These are phyloP conservation scores for Altica lythri DNA, from an alignment of 2,888 invertebrate species.

Conservation along the genomic window DNA sequence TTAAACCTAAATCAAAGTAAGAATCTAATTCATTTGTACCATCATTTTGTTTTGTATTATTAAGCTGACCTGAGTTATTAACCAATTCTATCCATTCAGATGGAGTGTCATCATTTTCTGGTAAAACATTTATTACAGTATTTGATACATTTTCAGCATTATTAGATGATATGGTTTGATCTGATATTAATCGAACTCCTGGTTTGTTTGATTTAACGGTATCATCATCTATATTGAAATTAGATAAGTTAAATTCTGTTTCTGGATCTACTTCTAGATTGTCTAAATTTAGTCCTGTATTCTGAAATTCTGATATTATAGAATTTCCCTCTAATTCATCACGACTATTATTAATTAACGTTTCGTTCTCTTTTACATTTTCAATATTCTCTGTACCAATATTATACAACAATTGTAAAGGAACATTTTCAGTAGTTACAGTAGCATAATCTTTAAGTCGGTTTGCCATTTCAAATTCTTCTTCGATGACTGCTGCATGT, in stretches of 20 bases:
- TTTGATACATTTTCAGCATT: not conserved
- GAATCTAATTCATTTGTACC: conserved; percentile 6
- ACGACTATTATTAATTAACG: conserved; percentile 51
- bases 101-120: conserved; percentile 3
- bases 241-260: not conserved
- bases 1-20: not conserved
- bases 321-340: conserved; percentile 54
- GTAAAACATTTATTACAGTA: not conserved
- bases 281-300: conserved; percentile 37
- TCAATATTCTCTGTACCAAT: conserved; percentile 56
- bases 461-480: conserved; percentile 54
- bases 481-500: conserved; percentile 52
- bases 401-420: conserved; percentile 54
- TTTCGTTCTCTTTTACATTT: conserved; percentile 52
- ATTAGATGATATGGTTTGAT: conserved; percentile 2
- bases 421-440: conserved; percentile 55
- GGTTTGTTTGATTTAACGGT: not conserved
- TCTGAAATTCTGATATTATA: conserved; percentile 56
- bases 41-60: conserved; percentile 3
- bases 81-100: conserved; percentile 16
- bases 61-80: not conserved
- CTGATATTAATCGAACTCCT: conserved; percentile 3
- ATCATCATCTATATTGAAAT: not conserved
- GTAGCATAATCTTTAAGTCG: conserved; percentile 56
- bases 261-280: conserved; percentile 11